Evolutionary conservation across 2,888 invertebrate species (phyloP), one percentile per base, ranked within the genome.

Genomic region (Drosophila formosana): DNA sequence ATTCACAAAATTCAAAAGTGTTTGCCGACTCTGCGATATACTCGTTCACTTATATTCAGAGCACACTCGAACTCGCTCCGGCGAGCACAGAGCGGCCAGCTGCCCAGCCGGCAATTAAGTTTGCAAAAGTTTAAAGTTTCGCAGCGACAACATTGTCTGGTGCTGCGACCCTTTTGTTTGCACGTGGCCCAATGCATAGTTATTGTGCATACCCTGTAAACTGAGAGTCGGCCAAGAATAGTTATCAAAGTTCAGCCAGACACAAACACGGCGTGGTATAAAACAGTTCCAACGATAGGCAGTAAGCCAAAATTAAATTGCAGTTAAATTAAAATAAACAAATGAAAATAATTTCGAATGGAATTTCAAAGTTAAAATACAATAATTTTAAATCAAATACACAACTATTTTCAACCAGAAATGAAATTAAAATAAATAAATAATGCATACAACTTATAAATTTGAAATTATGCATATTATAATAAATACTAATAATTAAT

Each of bases 121-220:
- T 85, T 79, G 88, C 50, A 66, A 78, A 88, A 84, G 84, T 85
- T 83, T 74, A 81, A 88, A 87, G 69, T 84, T 88, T 73, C 66
- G 64, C 78, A 84, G 82, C 72, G 83, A 88, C 83, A 86, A 88
- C 87, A 86, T 85, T 83, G 82, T 82, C 80, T 82, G 74, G 30
- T 30, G 18, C 25, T 61, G 64, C 66, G 72, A 75, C 64, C 88
- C 83, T 78, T 78, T 88, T 83, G 88, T 82, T 82, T 77, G 70
- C 83, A 82, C 80, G 83, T 82, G 72, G 69, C 75, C 79, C 60
- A 67, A 75, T 72, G 52, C 62, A 58, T 63, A 63, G 60, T 50
- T 57, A 50, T 60, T 62, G 66, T 66, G 18, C 9, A 70, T 58
- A 66, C 69, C 69, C 78, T 66, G 11, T 58, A 39, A 18, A 2